Conservation (phyloP, 1,140 invertebrate genomes). For the Caenorhabditis tropicalis region DNA sequence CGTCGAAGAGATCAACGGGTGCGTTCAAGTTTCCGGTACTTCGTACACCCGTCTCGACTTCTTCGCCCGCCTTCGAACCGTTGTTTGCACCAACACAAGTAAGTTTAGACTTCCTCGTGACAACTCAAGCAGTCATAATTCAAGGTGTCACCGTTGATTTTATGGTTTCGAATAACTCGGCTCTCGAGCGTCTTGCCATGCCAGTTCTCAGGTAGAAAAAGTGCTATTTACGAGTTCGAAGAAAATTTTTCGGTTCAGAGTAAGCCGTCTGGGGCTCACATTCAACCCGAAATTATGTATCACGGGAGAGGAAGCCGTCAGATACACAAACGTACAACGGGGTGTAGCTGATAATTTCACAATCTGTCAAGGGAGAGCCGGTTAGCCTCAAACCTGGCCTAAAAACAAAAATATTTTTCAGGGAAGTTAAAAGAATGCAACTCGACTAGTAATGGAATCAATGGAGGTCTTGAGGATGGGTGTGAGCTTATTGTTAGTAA, state of each 20-base stretch:
- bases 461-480: background rate
- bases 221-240: background rate
- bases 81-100: background rate
- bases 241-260: background rate
- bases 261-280: conserved; percentile 25
- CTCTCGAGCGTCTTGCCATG: background rate
- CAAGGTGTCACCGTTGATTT: background rate
- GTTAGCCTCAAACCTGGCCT: background rate
- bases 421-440: conserved; percentile 16
- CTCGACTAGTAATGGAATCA: background rate
- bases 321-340: conserved; percentile 22
- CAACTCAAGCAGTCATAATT: background rate
- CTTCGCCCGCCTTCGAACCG: background rate
- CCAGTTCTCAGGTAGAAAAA: conserved; percentile 2
- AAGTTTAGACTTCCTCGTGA: background rate
- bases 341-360: background rate
- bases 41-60: conserved; percentile 19
- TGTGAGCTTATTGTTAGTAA: background rate
- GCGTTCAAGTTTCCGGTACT: background rate
- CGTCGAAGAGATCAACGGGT: conserved; percentile 1
- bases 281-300: conserved; percentile 22
- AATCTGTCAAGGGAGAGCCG: conserved; percentile 13
- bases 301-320: background rate
- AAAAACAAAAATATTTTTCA: background rate
- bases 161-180: conserved; percentile 13